These are phyloP conservation scores for Stenoptilia bipunctidactyla DNA, from an alignment of 2,888 invertebrate species.

Conservation along the genomic window DNA sequence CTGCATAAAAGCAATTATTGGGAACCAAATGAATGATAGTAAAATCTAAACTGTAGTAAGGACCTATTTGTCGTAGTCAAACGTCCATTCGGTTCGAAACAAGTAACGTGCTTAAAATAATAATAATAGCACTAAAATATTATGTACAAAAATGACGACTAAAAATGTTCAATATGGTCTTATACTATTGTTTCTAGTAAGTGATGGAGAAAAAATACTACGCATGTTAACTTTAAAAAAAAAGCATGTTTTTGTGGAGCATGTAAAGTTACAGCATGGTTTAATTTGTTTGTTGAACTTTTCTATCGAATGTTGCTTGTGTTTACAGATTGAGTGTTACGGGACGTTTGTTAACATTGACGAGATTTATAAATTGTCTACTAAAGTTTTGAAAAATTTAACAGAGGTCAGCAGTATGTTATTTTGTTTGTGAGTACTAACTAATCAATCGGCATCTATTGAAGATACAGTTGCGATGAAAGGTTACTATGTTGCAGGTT, in stretches of 20 bases:
- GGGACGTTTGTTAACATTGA: slow-evolving; percentile 42
- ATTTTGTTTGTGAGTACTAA: neutral
- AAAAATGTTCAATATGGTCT: slow-evolving; percentile 29
- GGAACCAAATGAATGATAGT: too few relatives aligned
- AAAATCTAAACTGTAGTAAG: too few relatives aligned
- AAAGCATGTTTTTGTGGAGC: slow-evolving; percentile 2
- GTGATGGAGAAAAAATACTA: slow-evolving; percentile 10
- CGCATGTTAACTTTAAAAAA: neutral
- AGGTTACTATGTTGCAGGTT: slow-evolving; percentile 26
- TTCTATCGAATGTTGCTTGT: too few relatives aligned
- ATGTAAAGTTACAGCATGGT: neutral
- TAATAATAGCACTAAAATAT: too few relatives aligned
- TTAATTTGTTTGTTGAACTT: too few relatives aligned
- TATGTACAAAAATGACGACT: slow-evolving; percentile 16
- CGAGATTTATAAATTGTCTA: neutral
- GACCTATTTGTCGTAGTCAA: too few relatives aligned
- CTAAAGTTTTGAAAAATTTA: slow-evolving; percentile 37
- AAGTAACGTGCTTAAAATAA: too few relatives aligned
- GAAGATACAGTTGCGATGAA: too few relatives aligned
- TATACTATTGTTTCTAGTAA: slow-evolving; percentile 36
- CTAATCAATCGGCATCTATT: too few relatives aligned
- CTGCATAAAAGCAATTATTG: too few relatives aligned
- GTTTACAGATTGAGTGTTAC: slow-evolving; percentile 41
- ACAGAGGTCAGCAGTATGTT: slow-evolving; percentile 43
- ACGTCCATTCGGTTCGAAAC: too few relatives aligned